Conservation (phyloP, 1,140 invertebrate species). For the Drosophila orosa region DNA sequence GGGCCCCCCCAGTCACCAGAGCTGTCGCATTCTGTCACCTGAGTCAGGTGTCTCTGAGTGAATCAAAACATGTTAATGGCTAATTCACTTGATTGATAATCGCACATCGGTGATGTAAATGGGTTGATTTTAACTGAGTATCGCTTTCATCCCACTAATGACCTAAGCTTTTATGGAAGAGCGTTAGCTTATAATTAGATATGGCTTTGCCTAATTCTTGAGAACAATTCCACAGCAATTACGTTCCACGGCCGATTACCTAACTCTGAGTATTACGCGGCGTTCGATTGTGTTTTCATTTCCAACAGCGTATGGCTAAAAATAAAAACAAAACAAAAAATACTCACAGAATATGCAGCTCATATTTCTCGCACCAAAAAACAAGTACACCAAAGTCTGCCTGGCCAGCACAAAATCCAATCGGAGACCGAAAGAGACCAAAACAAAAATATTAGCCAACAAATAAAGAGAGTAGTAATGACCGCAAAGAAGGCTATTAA, state of each 20-base stretch:
- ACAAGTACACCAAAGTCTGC: constrained; percentile 40
- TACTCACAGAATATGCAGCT: constrained; percentile 54
- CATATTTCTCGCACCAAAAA: constrained; percentile 56
- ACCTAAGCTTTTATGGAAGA: background rate
- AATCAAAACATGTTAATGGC: constrained; percentile 40
- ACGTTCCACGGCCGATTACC: constrained; percentile 44
- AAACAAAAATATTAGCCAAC: constrained; percentile 52
- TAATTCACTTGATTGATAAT: constrained; percentile 49
- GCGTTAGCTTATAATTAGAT: constrained; percentile 21
- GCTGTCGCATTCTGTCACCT: constrained; percentile 22
- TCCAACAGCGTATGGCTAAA: constrained; percentile 38
- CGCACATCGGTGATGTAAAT: constrained; percentile 15
- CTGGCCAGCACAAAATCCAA: constrained; percentile 34
- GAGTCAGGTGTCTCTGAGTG: constrained; percentile 21
- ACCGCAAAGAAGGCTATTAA: constrained; percentile 34
- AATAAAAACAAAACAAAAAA: constrained; percentile 42
- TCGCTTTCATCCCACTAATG: constrained; percentile 11
- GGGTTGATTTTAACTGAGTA: constrained; percentile 1
- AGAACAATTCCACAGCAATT: constrained; percentile 28
- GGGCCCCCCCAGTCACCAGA: constrained; percentile 7
- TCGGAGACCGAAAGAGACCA: constrained; percentile 34
- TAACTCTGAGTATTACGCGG: constrained; percentile 45
- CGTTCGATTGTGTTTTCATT: constrained; percentile 59
- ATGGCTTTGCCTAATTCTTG: constrained; percentile 8
- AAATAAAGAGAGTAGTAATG: constrained; percentile 49